Percentiles rank a stretch among this genome's conserved stretches.
These are phyloP conservation scores for Morpho achilles DNA, from an alignment of 2,888 invertebrate genomes.

Conservation along the genomic window DNA sequence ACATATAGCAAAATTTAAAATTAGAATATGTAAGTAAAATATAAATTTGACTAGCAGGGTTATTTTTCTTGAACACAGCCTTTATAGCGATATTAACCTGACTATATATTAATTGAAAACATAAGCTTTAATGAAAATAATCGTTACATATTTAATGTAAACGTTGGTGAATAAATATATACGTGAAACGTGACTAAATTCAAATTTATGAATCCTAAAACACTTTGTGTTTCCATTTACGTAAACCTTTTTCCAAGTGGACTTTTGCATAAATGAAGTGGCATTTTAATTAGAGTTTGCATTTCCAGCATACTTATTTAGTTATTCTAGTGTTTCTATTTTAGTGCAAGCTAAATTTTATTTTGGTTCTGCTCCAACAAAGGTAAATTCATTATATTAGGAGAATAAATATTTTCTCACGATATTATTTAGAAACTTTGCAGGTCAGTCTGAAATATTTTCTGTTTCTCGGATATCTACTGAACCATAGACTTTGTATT, in stretches of 20 bases:
- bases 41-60: too few species aligned
- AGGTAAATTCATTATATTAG: too few species aligned
- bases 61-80: too few species aligned
- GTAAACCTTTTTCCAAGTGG: conserved; percentile 27
- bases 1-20: too few species aligned
- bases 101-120: not conserved
- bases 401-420: too few species aligned
- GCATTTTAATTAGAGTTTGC: conserved; percentile 30
- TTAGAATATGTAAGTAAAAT: too few species aligned
- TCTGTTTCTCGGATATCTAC: too few species aligned
- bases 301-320: conserved; percentile 26
- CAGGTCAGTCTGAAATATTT: too few species aligned
- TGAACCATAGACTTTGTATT: too few species aligned
- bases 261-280: conserved; percentile 29
- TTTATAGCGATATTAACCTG: too few species aligned
- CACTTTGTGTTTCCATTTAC: conserved; percentile 26
- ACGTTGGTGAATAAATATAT: conserved; percentile 3
- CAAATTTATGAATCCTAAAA: conserved; percentile 25
- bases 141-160: conserved; percentile 1
- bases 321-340: conserved; percentile 20
- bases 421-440: too few species aligned
- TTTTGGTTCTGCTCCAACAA: conserved; percentile 3
- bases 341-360: conserved; percentile 16
- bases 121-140: conserved; percentile 4
- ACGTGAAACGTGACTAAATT: conserved; percentile 23